phyloP scores from a whole-genome alignment of 2,888 invertebrate species.

The Trissonchulus latispiculum region DNA sequence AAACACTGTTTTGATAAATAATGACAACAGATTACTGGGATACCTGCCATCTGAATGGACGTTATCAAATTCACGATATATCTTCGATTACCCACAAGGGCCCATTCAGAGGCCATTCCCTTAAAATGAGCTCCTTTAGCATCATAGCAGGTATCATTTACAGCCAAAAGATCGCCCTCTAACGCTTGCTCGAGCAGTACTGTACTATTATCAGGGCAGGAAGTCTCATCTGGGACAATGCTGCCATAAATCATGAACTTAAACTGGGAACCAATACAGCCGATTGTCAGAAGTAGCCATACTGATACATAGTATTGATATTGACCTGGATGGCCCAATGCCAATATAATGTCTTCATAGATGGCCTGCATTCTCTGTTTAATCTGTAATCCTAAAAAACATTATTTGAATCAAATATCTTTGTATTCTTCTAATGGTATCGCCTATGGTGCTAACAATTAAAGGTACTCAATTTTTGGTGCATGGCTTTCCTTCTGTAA shows the following conservation, averaged over 20 bases:
- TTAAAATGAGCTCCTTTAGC: not conserved
- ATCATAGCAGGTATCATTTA: constrained; percentile 13
- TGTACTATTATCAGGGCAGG: not conserved
- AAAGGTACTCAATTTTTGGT: too few relatives aligned
- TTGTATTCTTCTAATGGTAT: too few relatives aligned
- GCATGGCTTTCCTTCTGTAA: too few relatives aligned
- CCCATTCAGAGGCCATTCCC: constrained; percentile 2
- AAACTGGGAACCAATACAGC: constrained; percentile 3
- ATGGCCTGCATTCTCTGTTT: too few relatives aligned
- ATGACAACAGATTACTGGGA: too few relatives aligned
- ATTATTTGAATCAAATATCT: too few relatives aligned
- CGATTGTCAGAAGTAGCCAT: not conserved
- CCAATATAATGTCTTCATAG: constrained; percentile 9
- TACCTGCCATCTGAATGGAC: constrained; percentile 7
- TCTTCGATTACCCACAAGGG: not conserved
- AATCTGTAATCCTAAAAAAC: too few relatives aligned
- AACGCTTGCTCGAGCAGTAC: too few relatives aligned
- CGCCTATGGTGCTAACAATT: too few relatives aligned
- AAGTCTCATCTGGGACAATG: not conserved
- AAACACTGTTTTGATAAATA: too few relatives aligned
- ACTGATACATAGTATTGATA: not conserved
- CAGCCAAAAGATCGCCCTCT: not conserved
- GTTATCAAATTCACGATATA: not conserved
- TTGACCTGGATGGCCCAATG: not conserved
- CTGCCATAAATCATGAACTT: constrained; percentile 16